phyloP scores from a whole-genome alignment of 1,140 invertebrate genomes.

The Fragariocoptes setiger region DNA sequence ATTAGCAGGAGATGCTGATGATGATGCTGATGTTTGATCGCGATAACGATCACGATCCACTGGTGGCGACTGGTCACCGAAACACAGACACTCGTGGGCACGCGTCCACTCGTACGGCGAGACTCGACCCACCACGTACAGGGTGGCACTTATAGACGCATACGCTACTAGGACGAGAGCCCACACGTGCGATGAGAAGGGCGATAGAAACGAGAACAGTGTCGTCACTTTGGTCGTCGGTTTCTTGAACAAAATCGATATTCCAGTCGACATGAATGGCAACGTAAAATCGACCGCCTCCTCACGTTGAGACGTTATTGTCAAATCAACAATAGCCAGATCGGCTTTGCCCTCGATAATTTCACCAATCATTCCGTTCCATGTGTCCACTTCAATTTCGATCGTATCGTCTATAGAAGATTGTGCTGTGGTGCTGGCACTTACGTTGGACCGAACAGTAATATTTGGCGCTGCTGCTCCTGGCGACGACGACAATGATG shows the following conservation, averaged over 20 bases:
- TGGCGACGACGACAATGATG: too few relatives aligned
- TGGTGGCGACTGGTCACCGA: not conserved
- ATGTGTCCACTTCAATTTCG: slow-evolving; percentile 9
- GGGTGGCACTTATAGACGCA: slow-evolving; percentile 57
- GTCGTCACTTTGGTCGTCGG: slow-evolving; percentile 62
- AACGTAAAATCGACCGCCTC: slow-evolving; percentile 17
- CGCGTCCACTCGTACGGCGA: slow-evolving; percentile 63
- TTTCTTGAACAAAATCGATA: slow-evolving; percentile 28
- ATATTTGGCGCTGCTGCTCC: not conserved
- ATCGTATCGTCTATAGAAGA: slow-evolving; percentile 9
- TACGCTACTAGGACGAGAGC: slow-evolving; percentile 81
- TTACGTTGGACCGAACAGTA: not conserved
- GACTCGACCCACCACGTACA: slow-evolving; percentile 67
- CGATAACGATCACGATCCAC: not conserved
- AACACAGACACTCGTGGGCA: not conserved
- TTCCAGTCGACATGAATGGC: slow-evolving; percentile 13
- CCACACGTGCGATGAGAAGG: slow-evolving; percentile 70
- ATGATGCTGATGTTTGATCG: not conserved
- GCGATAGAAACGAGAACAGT: slow-evolving; percentile 71
- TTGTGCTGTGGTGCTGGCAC: slow-evolving; percentile 10
- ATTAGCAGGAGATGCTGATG: too few relatives aligned
- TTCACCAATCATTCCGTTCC: slow-evolving; percentile 15
- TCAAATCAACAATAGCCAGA: slow-evolving; percentile 17
- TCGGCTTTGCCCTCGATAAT: slow-evolving; percentile 19
- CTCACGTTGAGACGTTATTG: slow-evolving; percentile 17